Evolutionary conservation across 2,113 vertebrate species (phyloP).

Genomic region (Strix aluco): DNA sequence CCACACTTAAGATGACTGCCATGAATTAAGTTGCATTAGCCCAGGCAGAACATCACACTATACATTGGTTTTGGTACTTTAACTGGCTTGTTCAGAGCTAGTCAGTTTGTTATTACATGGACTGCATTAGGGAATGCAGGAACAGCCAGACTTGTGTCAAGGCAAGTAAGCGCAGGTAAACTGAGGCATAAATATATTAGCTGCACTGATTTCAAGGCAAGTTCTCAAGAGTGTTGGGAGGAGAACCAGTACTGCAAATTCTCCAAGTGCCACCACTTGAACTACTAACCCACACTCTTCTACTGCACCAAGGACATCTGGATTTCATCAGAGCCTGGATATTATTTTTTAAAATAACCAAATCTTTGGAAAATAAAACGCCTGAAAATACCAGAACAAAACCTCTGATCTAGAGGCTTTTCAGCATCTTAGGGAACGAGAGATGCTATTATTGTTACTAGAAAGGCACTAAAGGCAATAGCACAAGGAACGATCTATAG

Average conservation of each 20-base stretch:
- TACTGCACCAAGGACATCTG: not conserved
- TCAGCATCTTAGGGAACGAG: not conserved
- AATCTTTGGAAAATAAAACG: not conserved
- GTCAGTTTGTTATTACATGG: not conserved
- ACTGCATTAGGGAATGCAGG: not conserved
- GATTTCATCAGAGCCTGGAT: conserved; percentile 5
- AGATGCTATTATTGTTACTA: not conserved
- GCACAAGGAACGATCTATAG: not conserved
- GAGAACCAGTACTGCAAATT: not conserved
- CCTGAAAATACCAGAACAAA: not conserved
- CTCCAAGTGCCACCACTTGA: not conserved
- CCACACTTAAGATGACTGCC: not conserved
- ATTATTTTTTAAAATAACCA: not conserved
- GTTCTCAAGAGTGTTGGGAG: not conserved
- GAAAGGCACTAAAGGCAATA: conserved; percentile 24
- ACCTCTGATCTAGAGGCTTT: conserved; percentile 8
- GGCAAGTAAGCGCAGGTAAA: not conserved
- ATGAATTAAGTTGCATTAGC: not conserved
- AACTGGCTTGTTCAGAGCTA: not conserved
- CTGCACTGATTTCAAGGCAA: not conserved
- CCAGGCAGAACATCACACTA: not conserved
- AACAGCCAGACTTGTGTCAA: not conserved
- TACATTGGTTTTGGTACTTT: not conserved
- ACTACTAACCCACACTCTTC: not conserved
- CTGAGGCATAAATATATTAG: not conserved